These are phyloP conservation scores for Drosophila yakuba DNA, from an alignment of 1,140 invertebrate genomes.

Conservation along the genomic window DNA sequence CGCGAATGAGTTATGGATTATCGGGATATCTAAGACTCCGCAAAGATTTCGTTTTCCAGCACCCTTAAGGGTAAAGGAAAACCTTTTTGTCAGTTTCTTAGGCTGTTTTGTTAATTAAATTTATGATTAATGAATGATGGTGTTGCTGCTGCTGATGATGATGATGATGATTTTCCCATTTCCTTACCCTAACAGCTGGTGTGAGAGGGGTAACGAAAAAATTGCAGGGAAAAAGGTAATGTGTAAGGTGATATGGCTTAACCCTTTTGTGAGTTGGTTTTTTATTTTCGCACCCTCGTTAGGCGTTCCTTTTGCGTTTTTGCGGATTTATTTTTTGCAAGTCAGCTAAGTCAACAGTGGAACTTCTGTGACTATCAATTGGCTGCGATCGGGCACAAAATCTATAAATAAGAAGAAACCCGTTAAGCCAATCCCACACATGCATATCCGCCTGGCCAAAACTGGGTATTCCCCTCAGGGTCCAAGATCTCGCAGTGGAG, in stretches of 20 bases:
- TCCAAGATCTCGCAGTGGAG: conserved; percentile 20
- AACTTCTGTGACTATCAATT: conserved; percentile 53
- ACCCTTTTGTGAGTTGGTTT: conserved; percentile 39
- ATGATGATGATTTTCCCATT: conserved; percentile 53
- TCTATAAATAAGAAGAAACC: conserved; percentile 41
- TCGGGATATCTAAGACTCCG: conserved; percentile 27
- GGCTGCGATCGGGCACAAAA: conserved; percentile 42
- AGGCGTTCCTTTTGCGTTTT: conserved; percentile 6
- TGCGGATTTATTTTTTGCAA: conserved; percentile 41
- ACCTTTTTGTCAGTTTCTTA: conserved; percentile 55
- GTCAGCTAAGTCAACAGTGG: conserved; percentile 71
- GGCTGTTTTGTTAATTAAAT: conserved; percentile 78
- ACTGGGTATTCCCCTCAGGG: conserved; percentile 29
- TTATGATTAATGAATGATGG: conserved; percentile 76
- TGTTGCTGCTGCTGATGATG: conserved; percentile 21
- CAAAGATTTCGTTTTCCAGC: conserved; percentile 9
- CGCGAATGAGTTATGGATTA: conserved; percentile 62
- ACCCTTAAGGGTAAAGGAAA: conserved; percentile 34
- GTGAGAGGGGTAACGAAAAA: conserved; percentile 9
- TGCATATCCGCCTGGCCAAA: conserved; percentile 39
- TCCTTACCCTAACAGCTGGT: conserved; percentile 72
- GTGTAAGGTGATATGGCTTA: conserved; percentile 70
- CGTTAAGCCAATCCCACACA: conserved; percentile 70
- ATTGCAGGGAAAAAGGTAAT: neutral
- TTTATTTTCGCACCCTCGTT: conserved; percentile 23